Percentiles rank a stretch among this genome's conserved stretches.
phyloP scores from a whole-genome alignment of 1,140 invertebrate genomes.

The Eufriesea mexicana region DNA sequence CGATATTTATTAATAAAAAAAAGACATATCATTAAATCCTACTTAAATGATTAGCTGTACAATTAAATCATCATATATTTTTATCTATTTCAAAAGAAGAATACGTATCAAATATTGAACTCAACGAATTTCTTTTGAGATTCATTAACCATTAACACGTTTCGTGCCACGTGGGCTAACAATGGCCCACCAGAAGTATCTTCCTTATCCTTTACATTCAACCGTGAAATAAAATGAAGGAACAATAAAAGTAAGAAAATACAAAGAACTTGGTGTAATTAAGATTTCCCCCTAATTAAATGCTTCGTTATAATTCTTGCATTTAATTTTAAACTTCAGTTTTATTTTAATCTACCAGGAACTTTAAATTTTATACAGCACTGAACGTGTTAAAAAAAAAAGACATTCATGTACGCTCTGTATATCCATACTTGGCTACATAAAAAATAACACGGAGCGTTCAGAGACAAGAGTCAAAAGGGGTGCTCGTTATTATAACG shows the following conservation, averaged over 20 bases:
- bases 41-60: not conserved
- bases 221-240: not conserved
- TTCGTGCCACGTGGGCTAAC: not conserved
- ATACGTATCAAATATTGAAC: not conserved
- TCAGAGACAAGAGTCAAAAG: not conserved
- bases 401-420: slow-evolving; percentile 3
- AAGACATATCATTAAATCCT: not conserved
- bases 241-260: not conserved
- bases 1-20: slow-evolving; percentile 21
- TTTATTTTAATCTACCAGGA: slow-evolving; percentile 6
- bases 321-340: not conserved
- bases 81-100: not conserved
- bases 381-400: not conserved
- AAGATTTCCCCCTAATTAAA: not conserved
- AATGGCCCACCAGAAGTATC: not conserved
- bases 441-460: not conserved
- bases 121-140: not conserved
- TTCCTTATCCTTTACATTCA: not conserved
- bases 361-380: not conserved
- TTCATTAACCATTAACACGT: not conserved
- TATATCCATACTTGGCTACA: not conserved
- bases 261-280: not conserved
- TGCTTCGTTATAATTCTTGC: not conserved
- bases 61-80: not conserved
- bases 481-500: slow-evolving; percentile 74